phyloP scores from a whole-genome alignment of 2,113 vertebrate genomes.

The Podarcis cretensis region DNA sequence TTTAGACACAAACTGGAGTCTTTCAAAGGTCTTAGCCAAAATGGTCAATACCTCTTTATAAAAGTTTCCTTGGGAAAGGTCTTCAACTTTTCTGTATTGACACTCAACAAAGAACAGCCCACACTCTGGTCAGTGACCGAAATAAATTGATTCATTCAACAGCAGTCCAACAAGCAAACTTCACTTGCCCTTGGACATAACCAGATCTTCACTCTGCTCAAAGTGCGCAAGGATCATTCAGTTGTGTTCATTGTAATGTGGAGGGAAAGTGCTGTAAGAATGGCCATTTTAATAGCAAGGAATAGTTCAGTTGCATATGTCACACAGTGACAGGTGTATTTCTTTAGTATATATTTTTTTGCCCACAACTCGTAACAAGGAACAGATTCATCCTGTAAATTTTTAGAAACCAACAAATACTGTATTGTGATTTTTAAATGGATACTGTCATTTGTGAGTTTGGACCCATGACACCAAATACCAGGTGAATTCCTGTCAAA shows the following conservation, averaged over 20 bases:
- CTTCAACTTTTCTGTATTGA: neutral
- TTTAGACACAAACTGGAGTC: no score
- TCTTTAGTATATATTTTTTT: neutral
- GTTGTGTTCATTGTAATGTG: neutral
- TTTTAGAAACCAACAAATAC: neutral
- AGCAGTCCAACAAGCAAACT: neutral
- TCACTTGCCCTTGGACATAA: neutral
- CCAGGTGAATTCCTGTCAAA: no score
- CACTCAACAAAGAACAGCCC: neutral
- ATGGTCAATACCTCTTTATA: no score
- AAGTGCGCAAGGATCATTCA: neutral
- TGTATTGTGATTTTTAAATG: no score
- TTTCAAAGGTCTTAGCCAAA: no score
- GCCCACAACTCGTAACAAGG: neutral
- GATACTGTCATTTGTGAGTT: no score
- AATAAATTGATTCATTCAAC: no score
- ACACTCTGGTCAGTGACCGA: no score
- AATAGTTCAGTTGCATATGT: neutral
- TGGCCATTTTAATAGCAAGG: neutral
- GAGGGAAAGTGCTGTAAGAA: neutral
- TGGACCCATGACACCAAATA: no score
- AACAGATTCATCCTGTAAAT: neutral
- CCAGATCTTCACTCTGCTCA: neutral
- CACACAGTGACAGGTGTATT: neutral
- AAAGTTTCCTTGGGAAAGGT: no score